Evolutionary conservation across 2,113 vertebrate genomes (phyloP).

Genomic region (Gyps fulvus): DNA sequence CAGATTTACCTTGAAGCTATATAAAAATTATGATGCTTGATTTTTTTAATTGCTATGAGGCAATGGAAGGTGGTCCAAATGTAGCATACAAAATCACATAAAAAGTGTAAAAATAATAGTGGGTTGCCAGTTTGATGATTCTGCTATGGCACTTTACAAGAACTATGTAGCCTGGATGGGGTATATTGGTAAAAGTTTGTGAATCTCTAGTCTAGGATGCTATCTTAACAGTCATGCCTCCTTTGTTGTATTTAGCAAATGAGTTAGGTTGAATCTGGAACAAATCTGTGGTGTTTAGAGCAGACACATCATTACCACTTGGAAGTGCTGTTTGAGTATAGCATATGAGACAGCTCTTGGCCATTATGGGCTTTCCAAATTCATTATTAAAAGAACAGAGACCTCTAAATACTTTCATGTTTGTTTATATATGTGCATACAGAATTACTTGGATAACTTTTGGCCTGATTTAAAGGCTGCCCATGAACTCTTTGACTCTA

Average conservation of each 20-base stretch:
- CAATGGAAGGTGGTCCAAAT: background rate
- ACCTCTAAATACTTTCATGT: background rate
- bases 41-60: background rate
- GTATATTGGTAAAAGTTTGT: background rate
- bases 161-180: background rate
- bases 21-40: background rate
- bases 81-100: background rate
- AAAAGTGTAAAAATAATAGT: background rate
- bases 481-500: conserved; percentile 84
- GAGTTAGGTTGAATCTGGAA: background rate
- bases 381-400: background rate
- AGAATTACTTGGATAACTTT: conserved; percentile 91
- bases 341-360: background rate
- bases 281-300: background rate
- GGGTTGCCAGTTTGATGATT: background rate
- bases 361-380: background rate
- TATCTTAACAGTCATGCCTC: background rate
- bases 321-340: background rate
- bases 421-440: background rate
- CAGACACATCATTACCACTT: background rate
- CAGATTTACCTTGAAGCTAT: background rate
- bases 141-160: background rate
- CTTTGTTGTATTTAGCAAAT: background rate
- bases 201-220: background rate
- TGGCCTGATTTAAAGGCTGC: conserved; percentile 87